phyloP scores from a whole-genome alignment of 2,888 invertebrate genomes.

The Galerucella nymphaeae region DNA sequence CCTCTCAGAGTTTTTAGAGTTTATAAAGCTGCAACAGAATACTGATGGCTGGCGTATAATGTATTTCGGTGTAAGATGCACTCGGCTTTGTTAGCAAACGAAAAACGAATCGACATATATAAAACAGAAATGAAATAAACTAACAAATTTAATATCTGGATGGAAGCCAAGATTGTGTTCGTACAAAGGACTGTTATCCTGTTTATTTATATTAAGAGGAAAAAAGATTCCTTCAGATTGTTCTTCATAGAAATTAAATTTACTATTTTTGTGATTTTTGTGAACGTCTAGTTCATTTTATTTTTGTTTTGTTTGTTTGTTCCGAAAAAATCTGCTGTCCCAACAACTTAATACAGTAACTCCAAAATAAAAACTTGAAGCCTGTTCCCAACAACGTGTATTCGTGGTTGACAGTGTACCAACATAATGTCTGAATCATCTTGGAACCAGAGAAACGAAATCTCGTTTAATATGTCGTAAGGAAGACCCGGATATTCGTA shows the following conservation, averaged over 20 bases:
- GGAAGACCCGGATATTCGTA: neutral
- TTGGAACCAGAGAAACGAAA: neutral
- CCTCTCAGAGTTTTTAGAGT: neutral
- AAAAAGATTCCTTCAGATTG: neutral
- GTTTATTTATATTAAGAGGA: neutral
- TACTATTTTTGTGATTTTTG: neutral
- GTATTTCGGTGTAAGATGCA: conserved; percentile 7
- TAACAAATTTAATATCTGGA: conserved; percentile 13
- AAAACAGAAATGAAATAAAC: conserved; percentile 4
- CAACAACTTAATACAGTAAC: too few species aligned
- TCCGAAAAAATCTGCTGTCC: too few species aligned
- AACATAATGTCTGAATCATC: too few species aligned
- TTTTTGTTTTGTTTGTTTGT: too few species aligned
- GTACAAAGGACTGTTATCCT: neutral
- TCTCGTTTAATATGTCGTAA: neutral
- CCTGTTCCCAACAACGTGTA: too few species aligned
- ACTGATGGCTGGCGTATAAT: conserved; percentile 4
- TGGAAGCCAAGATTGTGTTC: neutral
- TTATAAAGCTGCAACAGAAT: neutral
- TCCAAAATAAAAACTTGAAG: too few species aligned
- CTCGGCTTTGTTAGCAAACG: conserved; percentile 1
- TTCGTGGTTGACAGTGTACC: too few species aligned
- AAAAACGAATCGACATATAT: conserved; percentile 13
- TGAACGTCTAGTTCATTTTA: neutral
- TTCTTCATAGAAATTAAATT: neutral